Base-by-base conservation (phyloP, 2,888 invertebrate species). In the Myathropa florea region DNA sequence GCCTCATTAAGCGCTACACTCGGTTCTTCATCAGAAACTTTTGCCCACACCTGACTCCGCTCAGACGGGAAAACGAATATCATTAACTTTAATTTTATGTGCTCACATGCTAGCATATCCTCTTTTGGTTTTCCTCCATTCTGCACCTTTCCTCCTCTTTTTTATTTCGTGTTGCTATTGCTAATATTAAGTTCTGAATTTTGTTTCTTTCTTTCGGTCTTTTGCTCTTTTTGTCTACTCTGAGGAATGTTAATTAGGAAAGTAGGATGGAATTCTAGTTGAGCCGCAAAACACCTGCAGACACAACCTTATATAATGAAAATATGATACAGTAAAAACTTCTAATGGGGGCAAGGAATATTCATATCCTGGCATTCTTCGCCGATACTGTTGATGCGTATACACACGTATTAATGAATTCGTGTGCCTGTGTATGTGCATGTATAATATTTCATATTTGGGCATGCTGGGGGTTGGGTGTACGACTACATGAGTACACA, bases 161-260 rank as follows among this genome's bases (percentile, higher is more conserved):
- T 55, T 61, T 24, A 64, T 71, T 71, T 61, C 61, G 65, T 39
- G 67, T 77, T 81, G 82, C 64, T 78, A 73, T 61, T 79, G 78
- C 70, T 71, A 83, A 79, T 86, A 86, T 83, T 79, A 86, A 79
- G 83, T 86, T 83, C 71, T 46, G 76, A 57, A 70, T 71, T 60
- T 71, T 28, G 67, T 63, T 53, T 65, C 70, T 77, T 46, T 76
- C 33, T 28, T 61, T 33, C 57, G 57, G 36, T 36, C 36, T n/a
- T 55, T 78, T 30, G 12, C 14, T 68, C 14, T 24, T 21, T 26
- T 26, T 61, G 70, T 68, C 68, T 83, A 75, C 83, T 78, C 70
- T 33, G n/a, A 78, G 86, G 86, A 86, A 86, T 86, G 78, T 86
- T 86, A 86, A 86, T 86, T 86, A 86, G 86, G 70, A 75, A 79